Conservation (phyloP, 2,113 vertebrate genomes). For the Pygoscelis antarcticus region DNA sequence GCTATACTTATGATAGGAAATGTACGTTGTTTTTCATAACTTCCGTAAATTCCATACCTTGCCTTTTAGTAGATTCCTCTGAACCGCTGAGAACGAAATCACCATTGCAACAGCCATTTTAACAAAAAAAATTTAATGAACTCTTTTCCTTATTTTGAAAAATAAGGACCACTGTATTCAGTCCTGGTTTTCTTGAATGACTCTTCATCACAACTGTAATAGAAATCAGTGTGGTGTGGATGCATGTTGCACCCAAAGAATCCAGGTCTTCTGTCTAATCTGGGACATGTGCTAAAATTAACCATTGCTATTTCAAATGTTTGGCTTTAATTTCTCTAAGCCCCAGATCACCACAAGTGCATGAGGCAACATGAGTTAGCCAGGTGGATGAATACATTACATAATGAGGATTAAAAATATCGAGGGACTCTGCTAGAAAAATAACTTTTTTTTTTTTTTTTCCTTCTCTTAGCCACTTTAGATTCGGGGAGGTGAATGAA, state of each 20-base stretch:
- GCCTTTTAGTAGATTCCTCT: neutral
- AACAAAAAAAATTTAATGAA: neutral
- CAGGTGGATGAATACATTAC: neutral
- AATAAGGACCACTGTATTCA: neutral
- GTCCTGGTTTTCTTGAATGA: neutral
- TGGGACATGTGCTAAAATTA: neutral
- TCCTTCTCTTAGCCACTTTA: neutral
- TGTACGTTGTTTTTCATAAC: neutral
- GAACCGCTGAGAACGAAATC: neutral
- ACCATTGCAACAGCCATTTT: neutral
- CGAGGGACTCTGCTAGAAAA: neutral
- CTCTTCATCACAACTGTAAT: neutral
- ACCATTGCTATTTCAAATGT: neutral
- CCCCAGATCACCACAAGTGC: neutral
- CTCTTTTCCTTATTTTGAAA: neutral
- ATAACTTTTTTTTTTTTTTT: fast-evolving
- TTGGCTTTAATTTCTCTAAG: neutral
- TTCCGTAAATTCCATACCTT: neutral
- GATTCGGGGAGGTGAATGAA: neutral
- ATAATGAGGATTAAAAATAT: neutral
- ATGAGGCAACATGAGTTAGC: neutral
- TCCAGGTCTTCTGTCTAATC: neutral
- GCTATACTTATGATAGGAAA: neutral
- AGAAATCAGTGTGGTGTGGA: neutral
- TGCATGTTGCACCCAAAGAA: neutral